Evolutionary conservation across 2,888 invertebrate genomes (phyloP).

Genomic region (Lissonota sp.): DNA sequence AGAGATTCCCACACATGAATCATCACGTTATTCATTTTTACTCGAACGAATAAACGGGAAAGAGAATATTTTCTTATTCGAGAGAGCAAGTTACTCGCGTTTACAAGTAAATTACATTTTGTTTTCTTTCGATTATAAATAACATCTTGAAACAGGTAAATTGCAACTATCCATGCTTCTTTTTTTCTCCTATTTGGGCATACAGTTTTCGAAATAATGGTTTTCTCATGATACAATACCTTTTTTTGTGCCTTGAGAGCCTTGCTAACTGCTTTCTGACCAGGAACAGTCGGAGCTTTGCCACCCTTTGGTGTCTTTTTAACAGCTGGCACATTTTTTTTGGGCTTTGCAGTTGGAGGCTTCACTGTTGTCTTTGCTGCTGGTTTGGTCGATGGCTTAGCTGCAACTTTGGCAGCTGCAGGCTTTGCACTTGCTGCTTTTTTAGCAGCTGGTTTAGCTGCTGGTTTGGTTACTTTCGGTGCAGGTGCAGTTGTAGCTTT

Average conservation of each 20-base stretch:
- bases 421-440: conserved; percentile 79
- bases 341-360: conserved; percentile 82
- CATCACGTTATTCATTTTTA: conserved; percentile 82
- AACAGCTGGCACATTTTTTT: conserved; percentile 85
- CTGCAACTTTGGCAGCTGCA: conserved; percentile 68
- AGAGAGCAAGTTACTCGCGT: too few species aligned
- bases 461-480: conserved; percentile 79
- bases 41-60: conserved; percentile 53
- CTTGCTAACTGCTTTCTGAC: conserved; percentile 85
- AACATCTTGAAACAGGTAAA: too few species aligned
- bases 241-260: conserved; percentile 94
- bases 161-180: too few species aligned
- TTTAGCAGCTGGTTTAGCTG: conserved; percentile 80
- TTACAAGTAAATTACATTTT: too few species aligned
- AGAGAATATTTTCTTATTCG: conserved; percentile 1
- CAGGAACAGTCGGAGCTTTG: conserved; percentile 85
- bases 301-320: conserved; percentile 83
- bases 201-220: neutral
- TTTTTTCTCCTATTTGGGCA: neutral
- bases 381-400: conserved; percentile 78
- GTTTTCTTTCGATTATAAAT: too few species aligned
- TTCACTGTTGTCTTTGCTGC: conserved; percentile 77
- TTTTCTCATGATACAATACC: conserved; percentile 86
- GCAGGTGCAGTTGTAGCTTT: conserved; percentile 65
- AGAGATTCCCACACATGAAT: conserved; percentile 86